Percentiles rank a stretch among this genome's conserved stretches.
Evolutionary conservation across 2,113 vertebrate species (phyloP).

Genomic region (Clupea harengus): DNA sequence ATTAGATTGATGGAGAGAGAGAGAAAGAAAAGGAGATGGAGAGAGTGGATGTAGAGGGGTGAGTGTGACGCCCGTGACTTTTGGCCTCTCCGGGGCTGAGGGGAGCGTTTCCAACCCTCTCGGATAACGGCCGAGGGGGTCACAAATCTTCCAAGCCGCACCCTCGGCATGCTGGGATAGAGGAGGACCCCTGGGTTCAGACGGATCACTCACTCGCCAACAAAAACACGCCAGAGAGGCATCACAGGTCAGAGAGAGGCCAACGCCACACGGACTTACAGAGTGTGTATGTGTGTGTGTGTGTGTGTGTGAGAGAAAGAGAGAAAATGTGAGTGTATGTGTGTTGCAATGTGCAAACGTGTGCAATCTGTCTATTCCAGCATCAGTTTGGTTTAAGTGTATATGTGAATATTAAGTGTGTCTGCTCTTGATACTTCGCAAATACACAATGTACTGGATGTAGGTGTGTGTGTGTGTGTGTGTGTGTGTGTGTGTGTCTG

Average conservation of each 20-base stretch:
- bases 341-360: not conserved
- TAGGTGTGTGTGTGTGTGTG: not conserved
- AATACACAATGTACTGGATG: not conserved
- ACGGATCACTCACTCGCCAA: not conserved
- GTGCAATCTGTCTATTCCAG: not conserved
- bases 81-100: constrained; percentile 30
- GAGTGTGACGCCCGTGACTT: not conserved
- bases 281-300: not conserved
- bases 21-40: not conserved
- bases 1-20: not conserved
- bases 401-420: not conserved
- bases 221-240: constrained; percentile 19
- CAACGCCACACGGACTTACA: constrained; percentile 4
- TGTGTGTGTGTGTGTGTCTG: not conserved
- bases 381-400: not conserved
- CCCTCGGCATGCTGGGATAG: constrained; percentile 8
- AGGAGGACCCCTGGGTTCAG: constrained; percentile 7
- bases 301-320: not conserved
- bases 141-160: constrained; percentile 33
- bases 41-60: not conserved
- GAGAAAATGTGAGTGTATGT: not conserved
- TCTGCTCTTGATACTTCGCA: not conserved
- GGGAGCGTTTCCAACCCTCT: constrained; percentile 26
- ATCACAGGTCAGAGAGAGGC: constrained; percentile 14
- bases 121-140: constrained; percentile 40